phyloP scores from a whole-genome alignment of 2,797 vertebrate species.

The Smutsia gigantea region DNA sequence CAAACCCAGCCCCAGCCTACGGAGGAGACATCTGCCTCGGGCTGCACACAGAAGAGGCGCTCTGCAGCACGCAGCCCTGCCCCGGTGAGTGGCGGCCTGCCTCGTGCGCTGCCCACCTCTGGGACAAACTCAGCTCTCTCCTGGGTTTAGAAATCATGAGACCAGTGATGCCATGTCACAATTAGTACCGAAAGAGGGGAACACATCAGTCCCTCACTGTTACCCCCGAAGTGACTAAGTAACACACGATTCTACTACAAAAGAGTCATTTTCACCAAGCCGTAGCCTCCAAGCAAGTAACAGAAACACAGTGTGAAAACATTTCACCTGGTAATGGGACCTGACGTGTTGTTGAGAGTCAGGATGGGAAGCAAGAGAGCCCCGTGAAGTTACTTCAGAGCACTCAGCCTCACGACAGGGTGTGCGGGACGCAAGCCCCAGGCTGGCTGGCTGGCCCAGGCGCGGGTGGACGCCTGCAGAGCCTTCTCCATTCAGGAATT shows the following conservation, averaged over 20 bases:
- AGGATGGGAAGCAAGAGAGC: background rate
- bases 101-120: rapidly evolving
- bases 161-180: rapidly evolving
- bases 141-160: background rate
- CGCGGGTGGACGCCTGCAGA: rapidly evolving
- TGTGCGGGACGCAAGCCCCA: rapidly evolving
- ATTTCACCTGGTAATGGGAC: background rate
- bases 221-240: background rate
- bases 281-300: rapidly evolving
- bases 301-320: background rate
- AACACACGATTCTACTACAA: rapidly evolving
- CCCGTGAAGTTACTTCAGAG: rapidly evolving
- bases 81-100: constrained; percentile 87
- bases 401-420: background rate
- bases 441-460: rapidly evolving
- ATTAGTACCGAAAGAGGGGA: background rate
- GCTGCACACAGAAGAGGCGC: constrained; percentile 96
- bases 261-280: background rate
- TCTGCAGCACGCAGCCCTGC: constrained; percentile 96
- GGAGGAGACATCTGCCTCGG: constrained; percentile 98
- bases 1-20: constrained; percentile 94
- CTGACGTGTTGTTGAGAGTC: background rate
- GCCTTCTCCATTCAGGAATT: rapidly evolving
- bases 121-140: rapidly evolving
- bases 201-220: rapidly evolving